These are phyloP conservation scores for Salmo trutta DNA, from an alignment of 2,797 vertebrate species.

Conservation along the genomic window DNA sequence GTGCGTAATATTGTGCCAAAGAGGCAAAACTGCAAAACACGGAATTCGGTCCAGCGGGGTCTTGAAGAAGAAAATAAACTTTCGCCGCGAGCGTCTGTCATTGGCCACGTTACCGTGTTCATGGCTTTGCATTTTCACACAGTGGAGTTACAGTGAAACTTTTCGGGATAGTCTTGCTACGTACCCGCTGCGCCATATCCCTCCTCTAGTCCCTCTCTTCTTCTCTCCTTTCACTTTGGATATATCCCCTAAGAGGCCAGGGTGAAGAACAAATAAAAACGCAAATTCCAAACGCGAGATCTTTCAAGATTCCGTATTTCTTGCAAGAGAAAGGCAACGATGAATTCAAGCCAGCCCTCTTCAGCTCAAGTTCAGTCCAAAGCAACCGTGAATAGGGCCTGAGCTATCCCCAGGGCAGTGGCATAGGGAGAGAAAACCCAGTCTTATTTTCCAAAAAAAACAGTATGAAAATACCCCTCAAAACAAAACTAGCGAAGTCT, in stretches of 20 bases:
- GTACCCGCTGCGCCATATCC: conserved; percentile 99
- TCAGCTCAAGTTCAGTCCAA: conserved; percentile 84
- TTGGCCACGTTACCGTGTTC: conserved; percentile 86
- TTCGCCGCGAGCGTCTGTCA: conserved; percentile 73
- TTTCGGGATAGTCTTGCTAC: conserved; percentile 77
- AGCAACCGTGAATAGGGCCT: conserved; percentile 74
- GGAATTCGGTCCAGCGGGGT: conserved; percentile 27
- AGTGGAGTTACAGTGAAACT: conserved; percentile 73
- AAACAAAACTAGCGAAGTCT: conserved; percentile 84
- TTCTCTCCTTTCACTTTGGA: conserved; percentile 89
- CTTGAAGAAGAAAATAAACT: conserved; percentile 46
- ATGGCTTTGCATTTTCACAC: conserved; percentile 64
- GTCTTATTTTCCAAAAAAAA: conserved; percentile 62
- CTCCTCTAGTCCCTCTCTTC: conserved; percentile 88
- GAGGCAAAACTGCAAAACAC: conserved; percentile 53
- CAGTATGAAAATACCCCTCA: conserved; percentile 82
- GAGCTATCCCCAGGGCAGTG: conserved; percentile 86
- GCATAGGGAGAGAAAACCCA: conserved; percentile 55
- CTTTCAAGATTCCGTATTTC: conserved; percentile 81
- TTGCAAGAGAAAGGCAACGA: conserved; percentile 78
- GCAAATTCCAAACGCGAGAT: conserved; percentile 81
- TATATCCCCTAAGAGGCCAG: conserved; percentile 97
- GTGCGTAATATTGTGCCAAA: conserved; percentile 59
- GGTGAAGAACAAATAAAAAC: conserved; percentile 85
- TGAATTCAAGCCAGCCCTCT: conserved; percentile 80